phyloP scores from a whole-genome alignment of 2,797 vertebrate species.

The Heteromormyrus szaboi region DNA sequence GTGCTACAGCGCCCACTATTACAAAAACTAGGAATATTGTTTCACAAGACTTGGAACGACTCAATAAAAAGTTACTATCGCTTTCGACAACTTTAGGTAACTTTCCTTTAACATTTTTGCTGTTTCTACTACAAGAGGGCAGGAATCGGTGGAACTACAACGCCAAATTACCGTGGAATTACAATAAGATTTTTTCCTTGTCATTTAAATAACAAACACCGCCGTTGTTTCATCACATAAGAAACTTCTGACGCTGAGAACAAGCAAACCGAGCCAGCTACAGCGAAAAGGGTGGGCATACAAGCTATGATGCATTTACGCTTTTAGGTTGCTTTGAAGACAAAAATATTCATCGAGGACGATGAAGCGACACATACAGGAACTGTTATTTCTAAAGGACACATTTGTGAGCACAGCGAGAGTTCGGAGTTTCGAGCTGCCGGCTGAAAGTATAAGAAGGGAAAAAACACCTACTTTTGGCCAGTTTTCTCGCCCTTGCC shows the following conservation, averaged over 20 bases:
- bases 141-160: conserved; percentile 33
- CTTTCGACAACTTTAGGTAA: conserved; percentile 77
- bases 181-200: conserved; percentile 32
- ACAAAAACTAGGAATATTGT: conserved; percentile 79
- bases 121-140: conserved; percentile 28
- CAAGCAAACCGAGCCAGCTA: conserved; percentile 45
- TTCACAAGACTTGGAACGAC: conserved; percentile 78
- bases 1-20: conserved; percentile 97
- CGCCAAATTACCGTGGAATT: conserved; percentile 30
- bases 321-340: conserved; percentile 25
- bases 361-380: conserved; percentile 56
- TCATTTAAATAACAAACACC: conserved; percentile 45
- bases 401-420: conserved; percentile 50
- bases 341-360: conserved; percentile 49
- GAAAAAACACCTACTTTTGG: conserved; percentile 87
- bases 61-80: conserved; percentile 75
- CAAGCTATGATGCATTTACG: conserved; percentile 39
- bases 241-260: conserved; percentile 59
- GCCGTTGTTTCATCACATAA: conserved; percentile 54
- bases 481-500: conserved; percentile 97
- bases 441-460: conserved; percentile 57
- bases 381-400: conserved; percentile 66
- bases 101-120: conserved; percentile 62
- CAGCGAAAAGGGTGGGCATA: conserved; percentile 37
- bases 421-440: conserved; percentile 50